Conservation (phyloP, 2,797 vertebrate species). For the Siniperca obscura region DNA sequence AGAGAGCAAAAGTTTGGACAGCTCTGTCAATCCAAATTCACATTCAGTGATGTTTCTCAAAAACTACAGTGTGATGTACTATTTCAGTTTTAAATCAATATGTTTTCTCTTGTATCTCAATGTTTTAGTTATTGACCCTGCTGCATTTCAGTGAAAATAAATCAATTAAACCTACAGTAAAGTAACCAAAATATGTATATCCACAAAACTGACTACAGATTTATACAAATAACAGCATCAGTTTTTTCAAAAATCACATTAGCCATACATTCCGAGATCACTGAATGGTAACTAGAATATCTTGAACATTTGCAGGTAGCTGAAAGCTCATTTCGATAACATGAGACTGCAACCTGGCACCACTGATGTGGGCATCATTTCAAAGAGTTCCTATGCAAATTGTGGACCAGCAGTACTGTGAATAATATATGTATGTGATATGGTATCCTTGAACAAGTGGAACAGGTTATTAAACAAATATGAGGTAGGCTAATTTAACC, state of each 20-base stretch:
- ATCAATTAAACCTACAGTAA: slow-evolving; percentile 11
- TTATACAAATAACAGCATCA: slow-evolving; percentile 4
- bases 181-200: not conserved
- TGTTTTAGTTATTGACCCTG: slow-evolving; percentile 14
- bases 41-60: slow-evolving; percentile 10
- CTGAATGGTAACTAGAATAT: not conserved
- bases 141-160: slow-evolving; percentile 29
- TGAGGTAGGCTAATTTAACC: slow-evolving; percentile 32
- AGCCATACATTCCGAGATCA: not conserved
- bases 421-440: slow-evolving; percentile 37
- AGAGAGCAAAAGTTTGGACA: slow-evolving; percentile 24
- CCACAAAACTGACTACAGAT: not conserved
- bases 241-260: not conserved
- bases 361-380: slow-evolving; percentile 7
- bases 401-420: not conserved
- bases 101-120: slow-evolving; percentile 13
- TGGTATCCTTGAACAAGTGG: slow-evolving; percentile 20
- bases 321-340: slow-evolving; percentile 9
- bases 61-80: not conserved
- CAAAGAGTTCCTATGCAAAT: slow-evolving; percentile 21
- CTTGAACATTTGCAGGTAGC: slow-evolving; percentile 1
- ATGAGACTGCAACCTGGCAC: slow-evolving; percentile 6
- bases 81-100: slow-evolving; percentile 27
- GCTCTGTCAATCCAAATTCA: slow-evolving; percentile 12
- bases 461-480: slow-evolving; percentile 48